Percentiles rank a stretch among this genome's conserved stretches.
phyloP scores from a whole-genome alignment of 2,797 vertebrate genomes.

The Acrossocheilus wenchowensis region DNA sequence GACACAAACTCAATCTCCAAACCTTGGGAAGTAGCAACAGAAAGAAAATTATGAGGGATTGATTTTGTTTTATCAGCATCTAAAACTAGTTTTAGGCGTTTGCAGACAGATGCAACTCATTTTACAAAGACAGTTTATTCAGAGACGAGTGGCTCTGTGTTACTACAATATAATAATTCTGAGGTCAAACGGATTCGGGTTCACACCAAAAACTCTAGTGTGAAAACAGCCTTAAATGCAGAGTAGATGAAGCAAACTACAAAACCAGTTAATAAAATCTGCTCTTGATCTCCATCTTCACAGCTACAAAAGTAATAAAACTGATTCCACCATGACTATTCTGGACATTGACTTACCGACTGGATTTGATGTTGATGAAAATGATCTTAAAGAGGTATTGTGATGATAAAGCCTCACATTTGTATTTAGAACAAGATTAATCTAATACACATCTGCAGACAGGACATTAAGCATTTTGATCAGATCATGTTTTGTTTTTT shows the following conservation, averaged over 20 bases:
- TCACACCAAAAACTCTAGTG: no score
- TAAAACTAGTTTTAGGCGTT: no score
- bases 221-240: no score
- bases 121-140: no score
- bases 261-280: not conserved
- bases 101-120: no score
- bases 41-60: no score
- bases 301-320: conserved; percentile 67
- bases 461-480: not conserved
- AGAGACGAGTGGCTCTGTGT: no score
- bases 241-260: no score
- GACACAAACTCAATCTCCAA: no score
- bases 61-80: no score
- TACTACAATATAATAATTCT: not conserved
- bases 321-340: conserved; percentile 82
- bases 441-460: not conserved
- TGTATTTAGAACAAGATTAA: not conserved
- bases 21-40: no score
- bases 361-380: conserved; percentile 75
- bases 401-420: not conserved
- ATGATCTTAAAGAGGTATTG: conserved; percentile 79
- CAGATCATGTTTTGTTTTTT: not conserved
- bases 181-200: not conserved
- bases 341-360: conserved; percentile 86
- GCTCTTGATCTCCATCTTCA: not conserved